Evolutionary conservation across 2,113 vertebrate species (phyloP).

Genomic region (Tachuris rubrigastra): DNA sequence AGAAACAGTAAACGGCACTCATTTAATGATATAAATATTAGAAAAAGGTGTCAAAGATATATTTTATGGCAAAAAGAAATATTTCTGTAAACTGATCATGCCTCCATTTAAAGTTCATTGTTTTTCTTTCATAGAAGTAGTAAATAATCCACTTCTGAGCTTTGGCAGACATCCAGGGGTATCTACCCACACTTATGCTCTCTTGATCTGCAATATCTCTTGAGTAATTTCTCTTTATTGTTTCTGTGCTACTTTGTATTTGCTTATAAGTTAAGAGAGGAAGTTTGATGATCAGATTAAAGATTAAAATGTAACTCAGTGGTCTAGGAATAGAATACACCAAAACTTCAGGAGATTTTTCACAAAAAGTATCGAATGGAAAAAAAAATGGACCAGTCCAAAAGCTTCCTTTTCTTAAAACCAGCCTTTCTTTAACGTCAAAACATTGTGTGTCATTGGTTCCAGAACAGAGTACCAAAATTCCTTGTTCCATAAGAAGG

Average conservation of each 20-base stretch:
- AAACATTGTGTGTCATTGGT: background rate
- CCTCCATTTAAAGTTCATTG: background rate
- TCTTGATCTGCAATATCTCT: background rate
- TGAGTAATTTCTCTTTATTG: background rate
- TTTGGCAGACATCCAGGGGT: background rate
- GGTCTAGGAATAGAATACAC: background rate
- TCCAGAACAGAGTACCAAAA: background rate
- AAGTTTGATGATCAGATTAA: constrained; percentile 40
- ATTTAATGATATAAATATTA: background rate
- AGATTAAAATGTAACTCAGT: constrained; percentile 26
- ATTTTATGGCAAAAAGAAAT: background rate
- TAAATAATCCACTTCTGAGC: constrained; percentile 45
- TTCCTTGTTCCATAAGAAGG: background rate
- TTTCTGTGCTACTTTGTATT: background rate
- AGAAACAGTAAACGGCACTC: background rate
- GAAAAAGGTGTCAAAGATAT: background rate
- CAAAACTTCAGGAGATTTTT: constrained; percentile 4
- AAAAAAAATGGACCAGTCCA: background rate
- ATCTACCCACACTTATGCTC: background rate
- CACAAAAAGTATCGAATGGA: background rate
- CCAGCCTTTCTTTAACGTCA: background rate
- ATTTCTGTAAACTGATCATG: background rate
- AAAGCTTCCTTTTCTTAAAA: background rate
- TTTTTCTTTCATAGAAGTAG: constrained; percentile 10
- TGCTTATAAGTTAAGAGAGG: constrained; percentile 22